These are phyloP conservation scores for Aldabrachelys gigantea DNA, from an alignment of 2,113 vertebrate genomes.

Conservation along the genomic window DNA sequence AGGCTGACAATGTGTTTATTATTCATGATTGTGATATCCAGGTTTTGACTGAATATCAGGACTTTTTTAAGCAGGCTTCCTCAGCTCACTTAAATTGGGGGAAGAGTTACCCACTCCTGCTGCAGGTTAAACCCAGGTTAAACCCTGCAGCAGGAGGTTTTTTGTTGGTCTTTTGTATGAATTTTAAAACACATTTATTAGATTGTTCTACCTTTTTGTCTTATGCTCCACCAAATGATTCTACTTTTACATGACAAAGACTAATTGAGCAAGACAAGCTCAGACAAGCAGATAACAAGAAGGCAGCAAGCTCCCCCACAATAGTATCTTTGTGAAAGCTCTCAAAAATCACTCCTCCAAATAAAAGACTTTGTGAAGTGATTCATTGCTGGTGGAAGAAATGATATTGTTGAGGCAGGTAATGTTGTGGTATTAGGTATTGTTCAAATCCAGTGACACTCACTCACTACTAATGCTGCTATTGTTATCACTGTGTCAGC, in stretches of 20 bases:
- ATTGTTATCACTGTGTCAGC: background rate
- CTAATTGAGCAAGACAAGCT: conserved; percentile 22
- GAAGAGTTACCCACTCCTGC: background rate
- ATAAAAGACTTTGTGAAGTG: background rate
- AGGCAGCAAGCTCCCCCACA: background rate
- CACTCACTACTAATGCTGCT: background rate
- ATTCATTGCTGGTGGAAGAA: background rate
- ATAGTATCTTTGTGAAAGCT: background rate
- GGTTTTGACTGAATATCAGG: background rate
- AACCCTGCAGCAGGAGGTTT: background rate
- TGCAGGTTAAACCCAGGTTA: no score
- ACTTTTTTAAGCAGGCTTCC: background rate
- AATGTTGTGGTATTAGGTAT: background rate
- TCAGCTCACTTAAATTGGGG: background rate
- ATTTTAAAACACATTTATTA: background rate
- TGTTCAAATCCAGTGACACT: background rate
- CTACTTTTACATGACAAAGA: background rate
- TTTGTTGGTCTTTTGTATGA: background rate
- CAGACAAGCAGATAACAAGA: conserved; percentile 6
- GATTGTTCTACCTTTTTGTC: background rate
- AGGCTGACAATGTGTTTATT: background rate
- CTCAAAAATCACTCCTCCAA: conserved; percentile 7
- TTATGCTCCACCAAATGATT: background rate
- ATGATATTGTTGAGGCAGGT: background rate
- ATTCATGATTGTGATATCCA: background rate